Evolutionary conservation across 2,113 vertebrate species (phyloP).

Genomic region (Actenoides hombroni): DNA sequence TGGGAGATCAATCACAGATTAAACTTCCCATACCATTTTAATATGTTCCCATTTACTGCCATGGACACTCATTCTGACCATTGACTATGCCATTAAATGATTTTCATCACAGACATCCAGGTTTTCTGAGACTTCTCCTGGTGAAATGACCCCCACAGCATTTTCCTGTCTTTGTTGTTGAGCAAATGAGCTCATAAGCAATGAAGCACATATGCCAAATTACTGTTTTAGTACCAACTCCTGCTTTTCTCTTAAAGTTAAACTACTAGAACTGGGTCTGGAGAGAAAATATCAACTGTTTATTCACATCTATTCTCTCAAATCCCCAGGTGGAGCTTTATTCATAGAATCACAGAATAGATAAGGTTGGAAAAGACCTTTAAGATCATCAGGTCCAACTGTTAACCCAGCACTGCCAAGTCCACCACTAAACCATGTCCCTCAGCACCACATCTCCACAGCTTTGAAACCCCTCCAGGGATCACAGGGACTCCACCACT

Average conservation of each 20-base stretch:
- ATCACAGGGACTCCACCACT: neutral
- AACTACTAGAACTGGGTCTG: neutral
- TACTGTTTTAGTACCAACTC: neutral
- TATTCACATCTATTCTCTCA: neutral
- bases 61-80: constrained; percentile 12
- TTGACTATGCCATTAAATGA: neutral
- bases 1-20: constrained; percentile 28
- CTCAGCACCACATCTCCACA: neutral
- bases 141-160: neutral
- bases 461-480: neutral
- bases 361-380: neutral
- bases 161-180: constrained; percentile 26
- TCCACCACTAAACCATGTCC: neutral
- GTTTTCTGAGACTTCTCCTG: constrained; percentile 8
- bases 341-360: neutral
- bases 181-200: neutral
- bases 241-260: neutral
- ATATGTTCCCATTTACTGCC: constrained; percentile 29
- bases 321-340: neutral
- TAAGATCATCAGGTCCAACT: neutral
- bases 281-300: neutral
- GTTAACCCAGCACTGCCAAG: neutral
- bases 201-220: neutral
- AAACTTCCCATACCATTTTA: constrained; percentile 15
- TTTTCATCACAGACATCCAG: constrained; percentile 33